These are phyloP conservation scores for Coregonus sp. DNA, from an alignment of 2,797 vertebrate species.

Conservation along the genomic window DNA sequence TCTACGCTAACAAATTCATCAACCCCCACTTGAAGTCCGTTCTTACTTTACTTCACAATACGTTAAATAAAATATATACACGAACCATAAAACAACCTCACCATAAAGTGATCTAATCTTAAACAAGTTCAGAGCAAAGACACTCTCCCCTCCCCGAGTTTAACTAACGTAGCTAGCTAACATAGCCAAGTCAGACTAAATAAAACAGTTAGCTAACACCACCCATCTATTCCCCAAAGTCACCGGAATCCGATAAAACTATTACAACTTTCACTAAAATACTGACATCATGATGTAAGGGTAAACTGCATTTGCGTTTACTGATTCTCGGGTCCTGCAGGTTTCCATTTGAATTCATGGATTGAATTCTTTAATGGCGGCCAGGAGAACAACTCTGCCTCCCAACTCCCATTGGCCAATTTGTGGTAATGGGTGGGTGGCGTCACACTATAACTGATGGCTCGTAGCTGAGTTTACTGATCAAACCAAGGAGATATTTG, in stretches of 20 bases:
- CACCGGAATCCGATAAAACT: slow-evolving; percentile 47
- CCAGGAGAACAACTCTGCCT: slow-evolving; percentile 92
- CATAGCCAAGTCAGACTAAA: slow-evolving; percentile 70
- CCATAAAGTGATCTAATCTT: slow-evolving; percentile 63
- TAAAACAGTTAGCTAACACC: slow-evolving; percentile 68
- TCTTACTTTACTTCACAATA: slow-evolving; percentile 54
- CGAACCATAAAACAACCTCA: slow-evolving; percentile 53
- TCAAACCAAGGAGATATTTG: background rate
- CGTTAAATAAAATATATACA: background rate
- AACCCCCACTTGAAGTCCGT: slow-evolving; percentile 70
- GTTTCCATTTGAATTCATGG: slow-evolving; percentile 92
- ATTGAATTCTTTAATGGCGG: slow-evolving; percentile 99
- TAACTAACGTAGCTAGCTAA: slow-evolving; percentile 60
- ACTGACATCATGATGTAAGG: slow-evolving; percentile 39
- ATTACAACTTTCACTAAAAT: slow-evolving; percentile 49
- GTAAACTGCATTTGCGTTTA: slow-evolving; percentile 55
- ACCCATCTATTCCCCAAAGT: slow-evolving; percentile 54
- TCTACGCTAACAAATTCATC: slow-evolving; percentile 64
- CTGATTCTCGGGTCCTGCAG: slow-evolving; percentile 76
- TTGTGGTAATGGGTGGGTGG: slow-evolving; percentile 69
- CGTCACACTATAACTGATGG: slow-evolving; percentile 2
- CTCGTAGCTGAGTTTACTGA: slow-evolving; percentile 8
- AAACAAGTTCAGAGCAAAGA: slow-evolving; percentile 75
- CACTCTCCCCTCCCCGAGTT: slow-evolving; percentile 81
- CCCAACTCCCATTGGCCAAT: slow-evolving; percentile 80